phyloP scores from a whole-genome alignment of 2,113 vertebrate species.

The Plecturocebus donacophilus region DNA sequence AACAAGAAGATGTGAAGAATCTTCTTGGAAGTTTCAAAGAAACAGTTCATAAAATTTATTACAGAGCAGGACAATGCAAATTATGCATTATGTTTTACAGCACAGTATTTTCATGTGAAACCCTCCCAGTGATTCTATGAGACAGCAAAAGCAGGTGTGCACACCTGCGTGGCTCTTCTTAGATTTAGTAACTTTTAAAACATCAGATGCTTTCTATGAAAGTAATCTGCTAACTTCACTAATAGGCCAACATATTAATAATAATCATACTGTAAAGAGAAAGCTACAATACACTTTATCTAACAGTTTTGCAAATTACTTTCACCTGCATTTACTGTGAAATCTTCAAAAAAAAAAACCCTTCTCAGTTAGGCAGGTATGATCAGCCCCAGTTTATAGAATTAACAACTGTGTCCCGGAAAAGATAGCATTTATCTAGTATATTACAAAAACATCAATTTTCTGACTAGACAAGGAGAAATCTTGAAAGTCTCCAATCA shows the following conservation, averaged over 20 bases:
- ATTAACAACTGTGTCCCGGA: neutral
- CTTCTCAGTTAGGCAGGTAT: neutral
- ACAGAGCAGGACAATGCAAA: neutral
- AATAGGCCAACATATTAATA: neutral
- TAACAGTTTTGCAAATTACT: conserved; percentile 8
- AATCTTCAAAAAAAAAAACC: neutral
- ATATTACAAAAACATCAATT: neutral
- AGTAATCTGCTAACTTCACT: neutral
- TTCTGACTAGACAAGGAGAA: neutral
- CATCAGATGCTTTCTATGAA: neutral
- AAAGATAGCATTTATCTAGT: neutral
- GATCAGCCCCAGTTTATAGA: neutral
- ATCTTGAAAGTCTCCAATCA: neutral
- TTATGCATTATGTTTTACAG: neutral
- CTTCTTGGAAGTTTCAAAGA: neutral
- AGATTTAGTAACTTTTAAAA: neutral
- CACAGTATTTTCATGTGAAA: neutral
- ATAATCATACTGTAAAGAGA: neutral
- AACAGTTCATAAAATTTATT: neutral
- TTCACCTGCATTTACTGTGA: neutral
- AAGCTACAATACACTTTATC: neutral
- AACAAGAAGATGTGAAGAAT: neutral
- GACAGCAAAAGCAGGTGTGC: accelerated
- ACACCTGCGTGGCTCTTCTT: neutral
- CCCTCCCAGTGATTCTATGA: neutral